Percentiles rank a stretch among this genome's conserved stretches.
Evolutionary conservation across 2,113 vertebrate species (phyloP).

Genomic region (Eudorcas thomsonii): DNA sequence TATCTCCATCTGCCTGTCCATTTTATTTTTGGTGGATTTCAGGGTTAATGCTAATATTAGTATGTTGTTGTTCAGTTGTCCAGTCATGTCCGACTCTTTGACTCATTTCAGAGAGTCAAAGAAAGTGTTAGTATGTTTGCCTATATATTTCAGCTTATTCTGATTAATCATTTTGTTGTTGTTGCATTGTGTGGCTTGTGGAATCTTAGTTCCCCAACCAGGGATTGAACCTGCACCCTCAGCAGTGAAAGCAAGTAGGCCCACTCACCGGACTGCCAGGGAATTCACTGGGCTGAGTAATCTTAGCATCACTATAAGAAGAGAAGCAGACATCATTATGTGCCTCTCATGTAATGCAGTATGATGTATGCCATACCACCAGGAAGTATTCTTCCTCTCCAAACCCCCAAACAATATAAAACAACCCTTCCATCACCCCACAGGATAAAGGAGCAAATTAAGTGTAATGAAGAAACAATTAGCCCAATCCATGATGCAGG

Average conservation of each 20-base stretch:
- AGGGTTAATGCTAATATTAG: neutral
- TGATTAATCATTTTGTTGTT: neutral
- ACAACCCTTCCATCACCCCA: neutral
- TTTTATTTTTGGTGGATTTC: neutral
- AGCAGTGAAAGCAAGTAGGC: neutral
- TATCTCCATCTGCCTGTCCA: neutral
- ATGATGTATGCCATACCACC: neutral
- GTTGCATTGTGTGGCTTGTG: neutral
- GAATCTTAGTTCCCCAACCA: neutral
- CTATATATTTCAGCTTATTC: constrained; percentile 2
- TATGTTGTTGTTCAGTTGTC: neutral
- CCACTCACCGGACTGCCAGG: neutral
- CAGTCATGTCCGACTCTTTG: neutral
- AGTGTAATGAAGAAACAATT: neutral
- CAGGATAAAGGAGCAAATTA: neutral
- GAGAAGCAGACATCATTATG: neutral
- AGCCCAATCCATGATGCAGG: neutral
- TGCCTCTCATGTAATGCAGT: neutral
- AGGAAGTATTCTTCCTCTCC: neutral
- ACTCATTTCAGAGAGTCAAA: neutral
- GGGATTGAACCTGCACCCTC: neutral
- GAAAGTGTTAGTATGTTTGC: neutral
- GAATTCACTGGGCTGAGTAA: neutral
- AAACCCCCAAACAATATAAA: neutral
- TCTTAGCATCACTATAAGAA: neutral